Conservation (phyloP, 2,113 vertebrate genomes). For the Pardalotus punctatus region DNA sequence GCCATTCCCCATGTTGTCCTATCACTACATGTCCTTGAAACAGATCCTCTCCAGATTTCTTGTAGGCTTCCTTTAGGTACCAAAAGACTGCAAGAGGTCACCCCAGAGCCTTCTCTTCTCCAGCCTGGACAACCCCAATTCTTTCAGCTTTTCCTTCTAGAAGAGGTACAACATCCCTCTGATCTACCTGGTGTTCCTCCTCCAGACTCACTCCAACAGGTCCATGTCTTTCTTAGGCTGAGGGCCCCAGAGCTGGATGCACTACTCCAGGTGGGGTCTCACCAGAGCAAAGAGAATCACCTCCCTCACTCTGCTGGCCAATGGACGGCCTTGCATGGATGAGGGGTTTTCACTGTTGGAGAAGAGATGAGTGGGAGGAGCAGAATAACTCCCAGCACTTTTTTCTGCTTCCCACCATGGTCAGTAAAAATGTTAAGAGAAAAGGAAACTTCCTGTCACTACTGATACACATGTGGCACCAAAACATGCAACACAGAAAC, state of each 20-base stretch:
- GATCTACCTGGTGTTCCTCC: not conserved
- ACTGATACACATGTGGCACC: rapidly evolving
- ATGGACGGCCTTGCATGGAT: not conserved
- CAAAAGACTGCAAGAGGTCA: not conserved
- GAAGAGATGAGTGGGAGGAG: not conserved
- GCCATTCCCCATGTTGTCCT: rapidly evolving
- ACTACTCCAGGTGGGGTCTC: not conserved
- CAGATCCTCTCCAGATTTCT: not conserved
- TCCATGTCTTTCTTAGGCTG: not conserved
- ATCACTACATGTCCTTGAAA: not conserved
- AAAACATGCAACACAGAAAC: not conserved
- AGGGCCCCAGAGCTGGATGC: not conserved
- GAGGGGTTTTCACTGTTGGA: not conserved
- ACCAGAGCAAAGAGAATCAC: not conserved
- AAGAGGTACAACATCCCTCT: not conserved
- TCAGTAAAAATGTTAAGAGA: not conserved
- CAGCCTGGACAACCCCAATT: not conserved
- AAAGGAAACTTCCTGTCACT: not conserved
- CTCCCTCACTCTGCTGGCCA: not conserved
- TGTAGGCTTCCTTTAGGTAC: not conserved
- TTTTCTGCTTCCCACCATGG: not conserved
- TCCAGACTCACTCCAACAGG: not conserved
- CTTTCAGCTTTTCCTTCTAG: not conserved
- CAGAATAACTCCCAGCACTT: not conserved
- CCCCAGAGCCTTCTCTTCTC: not conserved